A percentile compares a stretch with the other conserved stretches of the same genome.
Conservation (phyloP, 1,140 invertebrate genomes). For the Polypedilum pembai region DNA sequence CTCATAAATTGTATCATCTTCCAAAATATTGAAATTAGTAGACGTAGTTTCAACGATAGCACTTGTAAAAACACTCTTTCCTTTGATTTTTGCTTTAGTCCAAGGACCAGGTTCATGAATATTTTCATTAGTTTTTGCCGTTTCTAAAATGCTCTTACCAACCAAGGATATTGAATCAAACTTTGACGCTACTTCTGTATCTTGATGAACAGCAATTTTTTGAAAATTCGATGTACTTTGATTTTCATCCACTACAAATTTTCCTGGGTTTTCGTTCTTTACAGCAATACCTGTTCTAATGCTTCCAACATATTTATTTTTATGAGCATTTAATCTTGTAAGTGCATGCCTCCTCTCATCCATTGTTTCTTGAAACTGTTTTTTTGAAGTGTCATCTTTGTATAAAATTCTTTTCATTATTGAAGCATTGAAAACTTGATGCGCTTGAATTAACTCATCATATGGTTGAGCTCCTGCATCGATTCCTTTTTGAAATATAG, state of each 20-base stretch:
- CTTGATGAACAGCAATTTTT: neutral
- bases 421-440: constrained; percentile 58
- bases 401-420: constrained; percentile 52
- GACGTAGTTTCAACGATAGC: constrained; percentile 32
- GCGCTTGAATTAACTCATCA: constrained; percentile 63
- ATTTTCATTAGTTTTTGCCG: constrained; percentile 48
- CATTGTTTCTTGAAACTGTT: constrained; percentile 47
- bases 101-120: constrained; percentile 52
- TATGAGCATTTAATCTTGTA: constrained; percentile 57
- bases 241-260: constrained; percentile 34
- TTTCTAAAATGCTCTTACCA: constrained; percentile 43
- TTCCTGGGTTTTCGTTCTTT: constrained; percentile 36
- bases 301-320: constrained; percentile 47
- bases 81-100: constrained; percentile 51
- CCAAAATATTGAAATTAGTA: constrained; percentile 36
- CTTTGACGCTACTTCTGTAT: neutral
- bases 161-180: neutral
- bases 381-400: constrained; percentile 51
- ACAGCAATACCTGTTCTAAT: constrained; percentile 44
- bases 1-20: constrained; percentile 35
- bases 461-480: constrained; percentile 60
- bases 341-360: constrained; percentile 62
- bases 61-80: constrained; percentile 34
- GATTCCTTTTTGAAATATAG: constrained; percentile 64
- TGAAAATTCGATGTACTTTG: neutral